phyloP scores from a whole-genome alignment of 2,888 invertebrate genomes.

The Xestia xanthographa region DNA sequence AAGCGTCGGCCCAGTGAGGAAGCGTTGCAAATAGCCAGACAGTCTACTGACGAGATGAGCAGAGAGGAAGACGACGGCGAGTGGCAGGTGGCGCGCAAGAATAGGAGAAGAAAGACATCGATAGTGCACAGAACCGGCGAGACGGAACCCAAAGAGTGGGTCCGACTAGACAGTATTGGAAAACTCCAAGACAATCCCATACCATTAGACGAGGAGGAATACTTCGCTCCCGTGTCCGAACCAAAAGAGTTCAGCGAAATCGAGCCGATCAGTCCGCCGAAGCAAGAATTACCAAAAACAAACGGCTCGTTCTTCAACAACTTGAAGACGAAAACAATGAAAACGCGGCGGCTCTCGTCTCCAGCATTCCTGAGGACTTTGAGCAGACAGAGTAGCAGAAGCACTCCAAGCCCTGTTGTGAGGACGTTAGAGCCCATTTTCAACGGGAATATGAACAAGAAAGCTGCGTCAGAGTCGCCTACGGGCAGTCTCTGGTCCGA shows the following conservation, averaged over 20 bases:
- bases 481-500: slow-evolving; percentile 88
- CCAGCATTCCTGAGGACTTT: slow-evolving; percentile 91
- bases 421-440: slow-evolving; percentile 81
- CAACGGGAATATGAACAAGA: slow-evolving; percentile 82
- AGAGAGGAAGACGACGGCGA: slow-evolving; percentile 87
- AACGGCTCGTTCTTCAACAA: slow-evolving; percentile 88
- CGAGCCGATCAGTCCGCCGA: slow-evolving; percentile 70
- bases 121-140: slow-evolving; percentile 84
- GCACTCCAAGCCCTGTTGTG: slow-evolving; percentile 83
- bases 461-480: slow-evolving; percentile 85
- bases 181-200: slow-evolving; percentile 88
- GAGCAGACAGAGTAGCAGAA: slow-evolving; percentile 87
- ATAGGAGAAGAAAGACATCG: slow-evolving; percentile 87
- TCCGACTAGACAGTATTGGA: slow-evolving; percentile 81
- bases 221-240: slow-evolving; percentile 87
- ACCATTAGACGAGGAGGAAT: slow-evolving; percentile 90
- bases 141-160: slow-evolving; percentile 80
- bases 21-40: slow-evolving; percentile 91
- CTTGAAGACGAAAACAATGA: slow-evolving; percentile 87
- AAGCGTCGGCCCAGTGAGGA: slow-evolving; percentile 94
- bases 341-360: slow-evolving; percentile 90
- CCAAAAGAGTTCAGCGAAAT: slow-evolving; percentile 83
- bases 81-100: slow-evolving; percentile 87
- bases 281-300: slow-evolving; percentile 82
- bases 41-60: slow-evolving; percentile 89